Percentiles rank a stretch among this genome's conserved stretches.
These are phyloP conservation scores for Mobula birostris DNA, from an alignment of 2,113 vertebrate genomes.

Conservation along the genomic window DNA sequence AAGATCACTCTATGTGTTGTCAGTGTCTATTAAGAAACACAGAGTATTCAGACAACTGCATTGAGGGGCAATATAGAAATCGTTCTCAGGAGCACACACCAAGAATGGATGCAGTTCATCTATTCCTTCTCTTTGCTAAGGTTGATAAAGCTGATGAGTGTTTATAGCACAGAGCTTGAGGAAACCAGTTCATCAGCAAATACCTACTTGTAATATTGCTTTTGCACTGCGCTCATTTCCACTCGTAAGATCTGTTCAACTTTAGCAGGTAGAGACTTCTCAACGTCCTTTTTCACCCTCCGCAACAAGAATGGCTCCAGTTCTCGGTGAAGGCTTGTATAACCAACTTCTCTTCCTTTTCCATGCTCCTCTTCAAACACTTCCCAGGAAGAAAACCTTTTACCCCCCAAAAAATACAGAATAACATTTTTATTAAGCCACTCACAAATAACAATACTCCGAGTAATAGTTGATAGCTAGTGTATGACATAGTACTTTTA, in stretches of 20 bases:
- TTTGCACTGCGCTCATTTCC: conserved; percentile 97
- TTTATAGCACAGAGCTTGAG: not conserved
- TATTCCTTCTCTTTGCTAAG: not conserved
- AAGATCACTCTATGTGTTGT: too few relatives aligned
- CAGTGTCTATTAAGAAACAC: too few relatives aligned
- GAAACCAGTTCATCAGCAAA: not conserved
- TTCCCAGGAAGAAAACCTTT: conserved; percentile 95
- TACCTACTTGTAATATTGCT: conserved; percentile 97
- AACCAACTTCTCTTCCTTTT: conserved; percentile 90
- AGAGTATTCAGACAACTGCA: too few relatives aligned
- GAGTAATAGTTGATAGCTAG: not conserved
- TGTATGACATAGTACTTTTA: not conserved
- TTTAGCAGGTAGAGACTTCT: conserved; percentile 95
- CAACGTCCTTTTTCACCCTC: conserved; percentile 95
- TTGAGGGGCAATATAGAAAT: too few relatives aligned
- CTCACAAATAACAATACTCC: not conserved
- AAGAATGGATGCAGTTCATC: not conserved
- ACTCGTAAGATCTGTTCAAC: conserved; percentile 95
- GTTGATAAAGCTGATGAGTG: not conserved
- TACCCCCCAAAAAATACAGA: not conserved
- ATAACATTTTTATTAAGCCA: not conserved
- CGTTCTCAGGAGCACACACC: too few relatives aligned
- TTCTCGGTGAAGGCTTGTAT: conserved; percentile 94
- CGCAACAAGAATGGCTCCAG: conserved; percentile 92
- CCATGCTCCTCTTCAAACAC: conserved; percentile 94